Conservation (phyloP, 1,140 invertebrate genomes). For the Epicauta chinensis region DNA sequence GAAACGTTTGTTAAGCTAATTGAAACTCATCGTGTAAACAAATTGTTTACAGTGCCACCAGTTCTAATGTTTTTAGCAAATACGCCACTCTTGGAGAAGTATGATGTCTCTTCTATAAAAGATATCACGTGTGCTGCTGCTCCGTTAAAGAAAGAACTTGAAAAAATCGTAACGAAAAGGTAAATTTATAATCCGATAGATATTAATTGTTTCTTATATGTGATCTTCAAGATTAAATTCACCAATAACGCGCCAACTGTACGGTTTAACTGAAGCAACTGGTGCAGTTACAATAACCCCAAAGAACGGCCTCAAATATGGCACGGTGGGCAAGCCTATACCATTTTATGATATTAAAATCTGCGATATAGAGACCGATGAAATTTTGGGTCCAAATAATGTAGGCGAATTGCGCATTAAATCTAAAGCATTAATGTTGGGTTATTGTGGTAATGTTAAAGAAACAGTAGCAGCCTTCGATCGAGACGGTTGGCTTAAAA, state of each 20-base stretch:
- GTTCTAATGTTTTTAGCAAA: conserved; percentile 52
- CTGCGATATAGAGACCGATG: conserved; percentile 54
- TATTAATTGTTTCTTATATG: conserved; percentile 25
- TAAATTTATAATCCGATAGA: conserved; percentile 12
- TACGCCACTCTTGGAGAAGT: conserved; percentile 41
- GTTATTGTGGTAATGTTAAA: conserved; percentile 64
- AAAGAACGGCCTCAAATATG: conserved; percentile 41
- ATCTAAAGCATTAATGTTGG: conserved; percentile 56
- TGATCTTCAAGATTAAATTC: conserved; percentile 25
- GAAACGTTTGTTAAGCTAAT: conserved; percentile 50
- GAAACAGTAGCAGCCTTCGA: conserved; percentile 57
- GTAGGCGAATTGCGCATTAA: conserved; percentile 64
- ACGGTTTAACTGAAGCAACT: conserved; percentile 63
- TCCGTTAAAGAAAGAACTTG: conserved; percentile 42
- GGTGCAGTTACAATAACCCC: conserved; percentile 36
- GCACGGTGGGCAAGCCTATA: conserved; percentile 51
- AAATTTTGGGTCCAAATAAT: conserved; percentile 51
- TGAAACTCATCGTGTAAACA: conserved; percentile 49
- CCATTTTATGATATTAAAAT: conserved; percentile 54
- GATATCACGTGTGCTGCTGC: conserved; percentile 46
- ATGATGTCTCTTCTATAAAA: conserved; percentile 43
- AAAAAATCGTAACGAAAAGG: conserved; percentile 40
- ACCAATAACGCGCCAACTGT: conserved; percentile 51
- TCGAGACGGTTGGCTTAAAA: conserved; percentile 73
- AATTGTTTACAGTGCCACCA: conserved; percentile 50